Conservation (phyloP, 2,888 invertebrate genomes). For the Chirona hameri region DNA sequence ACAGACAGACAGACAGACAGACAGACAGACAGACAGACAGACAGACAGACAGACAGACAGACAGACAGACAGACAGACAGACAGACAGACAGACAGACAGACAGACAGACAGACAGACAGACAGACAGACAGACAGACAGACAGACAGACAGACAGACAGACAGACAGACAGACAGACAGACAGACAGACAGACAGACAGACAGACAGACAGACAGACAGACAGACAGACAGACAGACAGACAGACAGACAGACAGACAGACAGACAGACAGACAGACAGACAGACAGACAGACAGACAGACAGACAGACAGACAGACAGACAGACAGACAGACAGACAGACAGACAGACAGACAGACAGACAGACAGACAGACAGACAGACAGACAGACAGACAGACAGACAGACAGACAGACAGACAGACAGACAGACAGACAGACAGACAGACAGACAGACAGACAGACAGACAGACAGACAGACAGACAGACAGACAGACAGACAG, state of each 20-base stretch:
- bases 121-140: constrained; percentile 33
- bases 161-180: constrained; percentile 33
- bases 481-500: too few species aligned
- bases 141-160: constrained; percentile 34
- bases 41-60: constrained; percentile 32
- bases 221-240: constrained; percentile 34
- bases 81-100: constrained; percentile 24
- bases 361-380: too few species aligned
- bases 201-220: constrained; percentile 34
- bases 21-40: constrained; percentile 33
- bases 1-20: constrained; percentile 32
- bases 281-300: constrained; percentile 9
- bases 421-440: too few species aligned
- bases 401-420: too few species aligned
- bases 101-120: constrained; percentile 32
- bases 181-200: constrained; percentile 33
- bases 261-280: constrained; percentile 31
- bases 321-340: constrained; percentile 5
- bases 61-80: constrained; percentile 32
- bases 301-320: constrained; percentile 9
- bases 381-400: too few species aligned
- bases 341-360: neutral
- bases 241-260: constrained; percentile 34
- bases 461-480: too few species aligned
- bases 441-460: too few species aligned